Evolutionary conservation across 2,888 invertebrate species (phyloP).

Genomic region (Andrena dorsata): DNA sequence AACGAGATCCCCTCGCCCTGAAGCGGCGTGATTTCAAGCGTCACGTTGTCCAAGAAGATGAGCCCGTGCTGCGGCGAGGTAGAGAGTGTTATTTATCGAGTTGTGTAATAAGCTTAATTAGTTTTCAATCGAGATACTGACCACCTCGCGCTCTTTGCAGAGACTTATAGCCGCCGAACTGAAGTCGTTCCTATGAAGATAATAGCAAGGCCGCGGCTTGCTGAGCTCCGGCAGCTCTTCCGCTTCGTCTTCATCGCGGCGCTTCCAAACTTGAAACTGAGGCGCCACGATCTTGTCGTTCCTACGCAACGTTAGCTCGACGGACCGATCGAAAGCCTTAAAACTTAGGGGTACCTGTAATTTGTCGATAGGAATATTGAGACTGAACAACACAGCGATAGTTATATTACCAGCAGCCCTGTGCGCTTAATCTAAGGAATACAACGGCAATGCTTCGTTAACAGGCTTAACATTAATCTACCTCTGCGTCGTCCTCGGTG

Average conservation of each 20-base stretch:
- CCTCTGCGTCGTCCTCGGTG: constrained; percentile 57
- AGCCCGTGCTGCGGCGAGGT: constrained; percentile 88
- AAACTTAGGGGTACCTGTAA: constrained; percentile 79
- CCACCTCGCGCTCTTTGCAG: constrained; percentile 88
- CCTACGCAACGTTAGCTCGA: constrained; percentile 88
- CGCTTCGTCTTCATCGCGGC: constrained; percentile 83
- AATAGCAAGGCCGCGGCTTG: constrained; percentile 87
- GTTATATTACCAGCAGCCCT: not conserved
- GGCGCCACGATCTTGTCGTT: constrained; percentile 88
- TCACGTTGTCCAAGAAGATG: constrained; percentile 89
- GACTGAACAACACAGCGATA: not conserved
- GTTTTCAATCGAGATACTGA: constrained; percentile 83
- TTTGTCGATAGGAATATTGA: not conserved
- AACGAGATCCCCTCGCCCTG: constrained; percentile 67
- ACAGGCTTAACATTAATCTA: constrained; percentile 34
- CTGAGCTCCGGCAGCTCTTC: constrained; percentile 73
- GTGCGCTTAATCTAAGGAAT: not conserved
- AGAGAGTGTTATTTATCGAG: constrained; percentile 17
- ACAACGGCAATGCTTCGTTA: not conserved
- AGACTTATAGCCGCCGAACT: constrained; percentile 89
- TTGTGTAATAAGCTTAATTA: not conserved
- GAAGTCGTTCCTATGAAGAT: constrained; percentile 87
- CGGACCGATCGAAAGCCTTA: constrained; percentile 81
- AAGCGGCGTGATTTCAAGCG: constrained; percentile 90
- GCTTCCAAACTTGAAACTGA: constrained; percentile 88